phyloP scores from a whole-genome alignment of 1,140 invertebrate species.

The Macrostomum lignano region DNA sequence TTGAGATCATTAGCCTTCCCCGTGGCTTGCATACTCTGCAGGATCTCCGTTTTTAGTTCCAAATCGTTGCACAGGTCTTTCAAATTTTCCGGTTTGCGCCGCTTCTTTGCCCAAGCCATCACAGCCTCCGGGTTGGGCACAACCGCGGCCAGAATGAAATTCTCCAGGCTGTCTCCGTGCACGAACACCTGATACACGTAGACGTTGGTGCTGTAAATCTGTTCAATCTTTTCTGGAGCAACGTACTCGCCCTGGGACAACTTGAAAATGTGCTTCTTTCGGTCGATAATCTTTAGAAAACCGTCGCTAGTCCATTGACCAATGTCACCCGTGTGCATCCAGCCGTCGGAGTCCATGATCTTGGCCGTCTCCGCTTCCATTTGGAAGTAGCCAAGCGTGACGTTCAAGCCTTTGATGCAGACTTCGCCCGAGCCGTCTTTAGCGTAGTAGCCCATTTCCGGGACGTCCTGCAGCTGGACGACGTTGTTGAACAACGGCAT shows the following conservation, averaged over 20 bases:
- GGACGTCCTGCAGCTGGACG: slow-evolving; percentile 3
- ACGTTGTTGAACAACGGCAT: background rate
- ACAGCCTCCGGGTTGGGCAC: slow-evolving; percentile 11
- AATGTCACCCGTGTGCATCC: slow-evolving; percentile 29
- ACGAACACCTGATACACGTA: slow-evolving; percentile 85
- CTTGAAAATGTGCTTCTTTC: slow-evolving; percentile 89
- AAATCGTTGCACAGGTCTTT: background rate
- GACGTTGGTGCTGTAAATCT: slow-evolving; percentile 63
- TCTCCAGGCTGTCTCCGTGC: slow-evolving; percentile 70
- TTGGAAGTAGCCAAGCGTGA: slow-evolving; percentile 43
- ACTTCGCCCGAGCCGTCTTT: too few species aligned
- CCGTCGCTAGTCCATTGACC: slow-evolving; percentile 42
- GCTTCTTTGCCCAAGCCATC: slow-evolving; percentile 3
- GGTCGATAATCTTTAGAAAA: slow-evolving; percentile 69
- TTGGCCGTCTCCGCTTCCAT: slow-evolving; percentile 26
- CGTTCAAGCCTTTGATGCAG: slow-evolving; percentile 61
- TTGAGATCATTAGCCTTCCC: slow-evolving; percentile 59
- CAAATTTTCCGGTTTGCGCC: background rate
- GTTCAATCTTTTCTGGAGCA: slow-evolving; percentile 93
- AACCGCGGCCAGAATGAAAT: slow-evolving; percentile 12
- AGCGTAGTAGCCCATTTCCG: background rate
- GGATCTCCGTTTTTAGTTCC: slow-evolving; percentile 54
- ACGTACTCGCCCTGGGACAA: slow-evolving; percentile 89
- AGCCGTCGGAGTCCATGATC: slow-evolving; percentile 28
- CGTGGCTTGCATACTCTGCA: slow-evolving; percentile 53